Evolutionary conservation across 1,140 invertebrate species (phyloP).

Genomic region (Arion vulgaris): DNA sequence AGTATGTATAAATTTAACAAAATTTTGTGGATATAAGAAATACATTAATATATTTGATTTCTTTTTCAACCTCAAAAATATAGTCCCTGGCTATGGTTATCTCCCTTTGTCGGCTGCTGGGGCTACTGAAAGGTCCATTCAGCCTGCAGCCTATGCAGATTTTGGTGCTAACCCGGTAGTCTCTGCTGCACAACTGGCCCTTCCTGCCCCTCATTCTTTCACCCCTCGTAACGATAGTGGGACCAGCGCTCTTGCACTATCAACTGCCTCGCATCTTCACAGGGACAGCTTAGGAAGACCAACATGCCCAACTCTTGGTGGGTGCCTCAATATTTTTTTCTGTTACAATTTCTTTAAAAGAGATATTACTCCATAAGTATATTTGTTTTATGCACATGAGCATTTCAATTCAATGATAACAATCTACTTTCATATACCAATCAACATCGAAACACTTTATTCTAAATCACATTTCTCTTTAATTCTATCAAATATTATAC

Average conservation of each 20-base stretch:
- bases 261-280: slow-evolving; percentile 30
- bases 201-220: slow-evolving; percentile 22
- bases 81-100: slow-evolving; percentile 42
- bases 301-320: slow-evolving; percentile 22
- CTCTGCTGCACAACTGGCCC: slow-evolving; percentile 27
- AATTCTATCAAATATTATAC: too few species aligned
- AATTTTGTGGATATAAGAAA: neutral
- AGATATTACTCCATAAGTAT: neutral
- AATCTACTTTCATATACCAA: neutral
- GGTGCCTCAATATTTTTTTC: slow-evolving; percentile 30
- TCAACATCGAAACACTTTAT: neutral
- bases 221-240: slow-evolving; percentile 26
- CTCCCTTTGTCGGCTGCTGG: slow-evolving; percentile 29
- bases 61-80: slow-evolving; percentile 9
- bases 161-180: slow-evolving; percentile 31
- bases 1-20: neutral
- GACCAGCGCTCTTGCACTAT: slow-evolving; percentile 20
- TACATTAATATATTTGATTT: neutral
- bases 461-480: too few species aligned
- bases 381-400: neutral
- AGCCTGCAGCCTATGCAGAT: slow-evolving; percentile 26
- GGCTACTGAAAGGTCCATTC: slow-evolving; percentile 21
- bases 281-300: slow-evolving; percentile 7
- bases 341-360: slow-evolving; percentile 16
- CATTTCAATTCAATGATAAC: neutral